Conservation (phyloP, 2,888 invertebrate species). For the Oeneis ivallda region DNA sequence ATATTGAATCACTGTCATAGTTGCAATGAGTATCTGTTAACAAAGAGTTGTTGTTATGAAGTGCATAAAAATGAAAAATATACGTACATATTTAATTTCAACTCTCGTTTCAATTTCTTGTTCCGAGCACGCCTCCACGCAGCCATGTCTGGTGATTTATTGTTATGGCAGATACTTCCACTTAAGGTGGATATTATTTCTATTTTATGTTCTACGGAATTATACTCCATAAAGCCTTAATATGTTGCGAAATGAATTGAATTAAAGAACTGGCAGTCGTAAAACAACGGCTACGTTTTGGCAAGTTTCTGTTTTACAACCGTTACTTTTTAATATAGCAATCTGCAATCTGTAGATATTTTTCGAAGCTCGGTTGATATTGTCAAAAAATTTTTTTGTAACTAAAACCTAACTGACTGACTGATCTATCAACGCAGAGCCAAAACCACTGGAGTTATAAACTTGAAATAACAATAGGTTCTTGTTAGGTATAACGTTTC, state of each 20-base stretch:
- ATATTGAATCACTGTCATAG: slow-evolving; percentile 57
- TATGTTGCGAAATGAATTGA: neutral
- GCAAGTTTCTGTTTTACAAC: too few species aligned
- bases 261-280: neutral
- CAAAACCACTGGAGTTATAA: too few species aligned
- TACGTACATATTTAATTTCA: slow-evolving; percentile 81
- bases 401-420: too few species aligned
- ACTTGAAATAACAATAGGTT: too few species aligned
- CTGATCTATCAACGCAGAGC: too few species aligned
- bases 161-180: neutral
- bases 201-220: neutral
- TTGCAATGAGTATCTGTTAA: slow-evolving; percentile 67
- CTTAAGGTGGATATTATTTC: neutral
- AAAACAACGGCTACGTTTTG: too few species aligned
- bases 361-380: too few species aligned
- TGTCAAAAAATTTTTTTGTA: too few species aligned
- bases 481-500: too few species aligned
- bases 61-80: slow-evolving; percentile 74
- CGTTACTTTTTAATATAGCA: too few species aligned
- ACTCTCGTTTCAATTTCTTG: slow-evolving; percentile 50
- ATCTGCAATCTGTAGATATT: too few species aligned
- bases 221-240: neutral
- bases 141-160: slow-evolving; percentile 15
- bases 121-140: neutral
- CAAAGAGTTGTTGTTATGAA: slow-evolving; percentile 72